These are phyloP conservation scores for Haliaeetus leucogaster DNA, from an alignment of 2,113 vertebrate genomes.

Conservation along the genomic window DNA sequence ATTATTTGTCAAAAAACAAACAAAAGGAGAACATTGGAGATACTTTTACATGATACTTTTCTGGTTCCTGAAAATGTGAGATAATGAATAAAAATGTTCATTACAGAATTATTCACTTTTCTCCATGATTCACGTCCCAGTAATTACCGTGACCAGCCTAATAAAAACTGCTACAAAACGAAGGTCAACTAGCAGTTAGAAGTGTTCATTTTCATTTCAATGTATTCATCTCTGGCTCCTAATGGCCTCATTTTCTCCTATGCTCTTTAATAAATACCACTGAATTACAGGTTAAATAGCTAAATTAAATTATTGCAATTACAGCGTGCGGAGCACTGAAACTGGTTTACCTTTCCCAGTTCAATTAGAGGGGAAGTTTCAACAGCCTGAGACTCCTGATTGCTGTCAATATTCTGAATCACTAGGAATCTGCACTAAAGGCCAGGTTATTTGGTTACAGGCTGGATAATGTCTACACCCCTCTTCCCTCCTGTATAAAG, in stretches of 20 bases:
- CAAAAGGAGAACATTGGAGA: slow-evolving; percentile 36
- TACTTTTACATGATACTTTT: slow-evolving; percentile 51
- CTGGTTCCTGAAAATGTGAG: slow-evolving; percentile 79
- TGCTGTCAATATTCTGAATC: slow-evolving; percentile 79
- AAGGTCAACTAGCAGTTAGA: slow-evolving; percentile 99
- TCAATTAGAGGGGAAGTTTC: slow-evolving; percentile 88
- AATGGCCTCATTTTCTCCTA: slow-evolving; percentile 98
- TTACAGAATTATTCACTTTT: slow-evolving; percentile 94
- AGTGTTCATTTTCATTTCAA: slow-evolving; percentile 98
- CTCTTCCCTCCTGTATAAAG: background rate
- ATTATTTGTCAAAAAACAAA: slow-evolving; percentile 72
- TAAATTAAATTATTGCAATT: slow-evolving; percentile 99
- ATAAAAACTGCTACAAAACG: slow-evolving; percentile 95
- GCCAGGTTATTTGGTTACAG: slow-evolving; percentile 59
- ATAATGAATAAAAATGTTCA: slow-evolving; percentile 95
- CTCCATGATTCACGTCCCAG: slow-evolving; percentile 90
- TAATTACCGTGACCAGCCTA: slow-evolving; percentile 95
- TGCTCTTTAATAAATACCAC: slow-evolving; percentile 99
- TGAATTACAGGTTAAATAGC: slow-evolving; percentile 99
- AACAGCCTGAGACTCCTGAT: slow-evolving; percentile 79
- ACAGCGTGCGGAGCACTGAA: slow-evolving; percentile 83
- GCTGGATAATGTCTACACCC: slow-evolving; percentile 12
- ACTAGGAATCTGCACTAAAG: slow-evolving; percentile 33
- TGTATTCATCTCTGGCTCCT: slow-evolving; percentile 97
- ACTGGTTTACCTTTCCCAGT: slow-evolving; percentile 89